A percentile compares a stretch with the other conserved stretches of the same genome.
Evolutionary conservation across 2,888 invertebrate genomes (phyloP).

Genomic region (Diadegma fenestrale): DNA sequence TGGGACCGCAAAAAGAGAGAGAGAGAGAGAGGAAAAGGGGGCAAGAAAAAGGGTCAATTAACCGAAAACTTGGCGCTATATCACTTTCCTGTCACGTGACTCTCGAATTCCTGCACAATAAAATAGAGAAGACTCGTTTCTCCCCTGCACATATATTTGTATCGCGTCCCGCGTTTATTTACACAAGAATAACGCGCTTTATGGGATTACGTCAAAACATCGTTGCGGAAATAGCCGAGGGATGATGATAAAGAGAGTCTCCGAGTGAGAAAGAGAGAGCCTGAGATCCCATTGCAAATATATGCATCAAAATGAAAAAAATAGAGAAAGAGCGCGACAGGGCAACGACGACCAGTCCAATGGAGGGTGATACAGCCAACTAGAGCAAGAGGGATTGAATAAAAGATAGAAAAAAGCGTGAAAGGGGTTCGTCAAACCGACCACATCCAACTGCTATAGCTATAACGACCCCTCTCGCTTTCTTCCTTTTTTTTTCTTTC

Average conservation of each 20-base stretch:
- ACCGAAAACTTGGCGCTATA: slow-evolving; percentile 57
- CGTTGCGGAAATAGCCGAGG: slow-evolving; percentile 74
- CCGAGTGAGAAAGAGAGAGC: slow-evolving; percentile 65
- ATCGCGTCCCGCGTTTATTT: slow-evolving; percentile 75
- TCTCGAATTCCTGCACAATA: slow-evolving; percentile 69
- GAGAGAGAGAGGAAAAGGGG: slow-evolving; percentile 38
- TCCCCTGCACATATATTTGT: slow-evolving; percentile 10
- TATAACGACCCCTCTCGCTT: slow-evolving; percentile 49
- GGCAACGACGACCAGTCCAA: slow-evolving; percentile 38
- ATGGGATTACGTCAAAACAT: slow-evolving; percentile 84
- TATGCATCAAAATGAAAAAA: slow-evolving; percentile 21
- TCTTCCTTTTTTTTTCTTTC: slow-evolving; percentile 23
- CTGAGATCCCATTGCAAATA: slow-evolving; percentile 40
- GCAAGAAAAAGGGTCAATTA: slow-evolving; percentile 59
- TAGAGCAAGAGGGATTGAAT: slow-evolving; percentile 65
- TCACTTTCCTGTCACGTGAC: slow-evolving; percentile 64
- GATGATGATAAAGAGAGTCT: slow-evolving; percentile 66
- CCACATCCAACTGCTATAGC: slow-evolving; percentile 66
- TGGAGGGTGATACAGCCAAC: slow-evolving; percentile 61
- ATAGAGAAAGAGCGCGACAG: slow-evolving; percentile 25
- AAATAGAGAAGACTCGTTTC: slow-evolving; percentile 30
- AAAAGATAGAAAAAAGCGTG: slow-evolving; percentile 63
- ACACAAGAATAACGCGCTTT: slow-evolving; percentile 82
- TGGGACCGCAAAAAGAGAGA: slow-evolving; percentile 23
- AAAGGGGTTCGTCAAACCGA: slow-evolving; percentile 70